Evolutionary conservation across 2,888 invertebrate species (phyloP).

Genomic region (Lypha dubia): DNA sequence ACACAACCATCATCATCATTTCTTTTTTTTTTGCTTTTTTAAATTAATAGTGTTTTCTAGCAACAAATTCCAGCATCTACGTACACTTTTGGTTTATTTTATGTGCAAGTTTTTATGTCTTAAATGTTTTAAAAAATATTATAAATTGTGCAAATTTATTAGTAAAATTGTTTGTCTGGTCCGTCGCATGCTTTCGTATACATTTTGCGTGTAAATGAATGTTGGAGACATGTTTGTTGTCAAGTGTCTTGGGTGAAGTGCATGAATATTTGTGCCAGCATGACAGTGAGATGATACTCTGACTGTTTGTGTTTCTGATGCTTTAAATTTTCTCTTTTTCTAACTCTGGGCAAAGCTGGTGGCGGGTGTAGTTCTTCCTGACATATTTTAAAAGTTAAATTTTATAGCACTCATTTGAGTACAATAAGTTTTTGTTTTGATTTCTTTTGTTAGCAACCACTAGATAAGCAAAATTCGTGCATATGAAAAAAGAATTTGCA

Average conservation of each 20-base stretch:
- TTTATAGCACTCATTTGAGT: neutral
- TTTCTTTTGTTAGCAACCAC: neutral
- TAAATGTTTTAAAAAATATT: neutral
- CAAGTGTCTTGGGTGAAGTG: slow-evolving; percentile 22
- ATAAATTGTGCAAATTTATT: slow-evolving; percentile 35
- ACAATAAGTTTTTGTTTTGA: neutral
- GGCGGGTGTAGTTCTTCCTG: neutral
- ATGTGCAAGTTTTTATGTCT: neutral
- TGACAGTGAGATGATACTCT: neutral
- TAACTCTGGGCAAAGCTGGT: neutral
- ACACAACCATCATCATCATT: no score
- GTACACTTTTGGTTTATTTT: neutral
- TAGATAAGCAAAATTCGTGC: neutral
- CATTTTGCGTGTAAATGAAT: neutral
- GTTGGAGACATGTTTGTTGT: slow-evolving; percentile 47
- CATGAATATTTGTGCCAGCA: neutral
- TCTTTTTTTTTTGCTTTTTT: neutral
- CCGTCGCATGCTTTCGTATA: slow-evolving; percentile 1
- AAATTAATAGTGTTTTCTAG: neutral
- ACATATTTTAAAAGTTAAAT: slow-evolving; percentile 1
- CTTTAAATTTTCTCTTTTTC: neutral
- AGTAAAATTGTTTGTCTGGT: slow-evolving; percentile 11
- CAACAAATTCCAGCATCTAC: neutral
- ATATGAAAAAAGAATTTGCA: neutral
- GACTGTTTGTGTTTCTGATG: slow-evolving; percentile 18